Percentiles rank a stretch among this genome's conserved stretches.
phyloP scores from a whole-genome alignment of 2,888 invertebrate species.

The Cryptophagus acutangulus region DNA sequence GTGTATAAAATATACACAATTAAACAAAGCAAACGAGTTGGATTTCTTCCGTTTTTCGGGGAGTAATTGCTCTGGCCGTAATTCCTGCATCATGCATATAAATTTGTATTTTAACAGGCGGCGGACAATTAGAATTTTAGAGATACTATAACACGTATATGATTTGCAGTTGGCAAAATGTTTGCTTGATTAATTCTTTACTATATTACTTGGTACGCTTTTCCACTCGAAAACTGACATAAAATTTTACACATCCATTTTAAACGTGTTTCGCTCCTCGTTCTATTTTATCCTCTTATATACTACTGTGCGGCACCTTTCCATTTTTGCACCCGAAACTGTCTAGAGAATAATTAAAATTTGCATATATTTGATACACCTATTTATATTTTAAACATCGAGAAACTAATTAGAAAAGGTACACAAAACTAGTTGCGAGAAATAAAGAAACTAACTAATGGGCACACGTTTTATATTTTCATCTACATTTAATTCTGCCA shows the following conservation, averaged over 20 bases:
- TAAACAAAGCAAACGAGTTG: conserved; percentile 24
- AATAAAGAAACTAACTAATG: too few species aligned
- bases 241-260: conserved; percentile 31
- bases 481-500: too few species aligned
- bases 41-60: conserved; percentile 25
- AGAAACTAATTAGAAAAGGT: conserved; percentile 5
- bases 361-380: conserved; percentile 23
- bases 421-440: too few species aligned
- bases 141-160: conserved; percentile 20
- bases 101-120: conserved; percentile 25
- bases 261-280: not conserved
- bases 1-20: conserved; percentile 3
- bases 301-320: too few species aligned
- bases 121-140: conserved; percentile 18
- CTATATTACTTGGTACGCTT: too few species aligned
- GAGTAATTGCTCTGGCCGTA: conserved; percentile 28
- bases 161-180: conserved; percentile 17
- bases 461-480: too few species aligned
- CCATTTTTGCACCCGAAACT: too few species aligned
- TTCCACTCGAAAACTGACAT: conserved; percentile 29
- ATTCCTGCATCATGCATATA: conserved; percentile 33
- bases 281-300: not conserved
- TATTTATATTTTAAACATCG: conserved; percentile 4
- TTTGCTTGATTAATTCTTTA: conserved; percentile 38
- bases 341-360: conserved; percentile 31